These are phyloP conservation scores for Rousettus leschenaultii DNA, from an alignment of 2,113 vertebrate species.

Conservation along the genomic window DNA sequence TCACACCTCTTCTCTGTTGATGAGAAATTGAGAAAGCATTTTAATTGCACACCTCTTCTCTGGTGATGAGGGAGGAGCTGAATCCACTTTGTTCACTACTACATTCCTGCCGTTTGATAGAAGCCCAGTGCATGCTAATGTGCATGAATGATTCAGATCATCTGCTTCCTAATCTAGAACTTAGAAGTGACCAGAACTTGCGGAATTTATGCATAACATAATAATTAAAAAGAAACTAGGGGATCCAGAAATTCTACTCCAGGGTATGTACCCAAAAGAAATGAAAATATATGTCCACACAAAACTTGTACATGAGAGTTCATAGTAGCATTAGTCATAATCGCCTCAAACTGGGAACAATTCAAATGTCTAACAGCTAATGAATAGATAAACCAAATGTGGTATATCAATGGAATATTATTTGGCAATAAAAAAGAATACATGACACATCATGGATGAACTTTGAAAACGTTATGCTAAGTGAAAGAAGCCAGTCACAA, in stretches of 20 bases:
- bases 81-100: background rate
- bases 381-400: background rate
- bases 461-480: background rate
- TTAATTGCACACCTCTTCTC: background rate
- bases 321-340: background rate
- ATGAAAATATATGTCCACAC: background rate
- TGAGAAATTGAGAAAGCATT: background rate
- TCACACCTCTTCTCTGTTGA: background rate
- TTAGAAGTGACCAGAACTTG: background rate
- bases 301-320: background rate
- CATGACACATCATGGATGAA: background rate
- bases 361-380: background rate
- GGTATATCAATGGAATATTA: background rate
- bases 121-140: background rate
- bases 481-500: background rate
- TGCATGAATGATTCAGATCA: background rate
- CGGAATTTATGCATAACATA: background rate
- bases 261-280: background rate
- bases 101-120: background rate
- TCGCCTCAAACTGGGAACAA: background rate
- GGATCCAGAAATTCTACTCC: background rate
- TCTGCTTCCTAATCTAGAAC: background rate
- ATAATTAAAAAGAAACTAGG: background rate
- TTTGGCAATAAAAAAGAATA: background rate
- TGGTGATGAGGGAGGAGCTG: background rate